Conservation (phyloP, 2,888 invertebrate species). For the Agapostemon virescens region DNA sequence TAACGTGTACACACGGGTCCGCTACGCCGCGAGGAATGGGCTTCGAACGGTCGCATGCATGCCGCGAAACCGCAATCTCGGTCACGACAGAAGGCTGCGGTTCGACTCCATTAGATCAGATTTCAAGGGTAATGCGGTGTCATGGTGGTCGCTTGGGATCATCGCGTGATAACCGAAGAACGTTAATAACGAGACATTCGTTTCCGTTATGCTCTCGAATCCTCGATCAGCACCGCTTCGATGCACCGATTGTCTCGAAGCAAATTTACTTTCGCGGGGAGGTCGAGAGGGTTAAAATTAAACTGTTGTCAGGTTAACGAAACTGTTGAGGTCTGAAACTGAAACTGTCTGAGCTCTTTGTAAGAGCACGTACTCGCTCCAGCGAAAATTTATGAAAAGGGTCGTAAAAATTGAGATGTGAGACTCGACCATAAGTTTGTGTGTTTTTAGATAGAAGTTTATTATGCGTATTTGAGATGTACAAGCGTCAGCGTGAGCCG, state of each 20-base stretch:
- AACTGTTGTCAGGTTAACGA: no score
- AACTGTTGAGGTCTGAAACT: no score
- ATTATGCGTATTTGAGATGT: no score
- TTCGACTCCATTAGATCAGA: conserved; percentile 54
- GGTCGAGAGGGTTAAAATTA: no score
- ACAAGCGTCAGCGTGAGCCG: no score
- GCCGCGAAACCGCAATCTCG: conserved; percentile 55
- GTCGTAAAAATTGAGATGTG: no score
- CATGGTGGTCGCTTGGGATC: conserved; percentile 27
- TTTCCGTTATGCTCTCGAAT: not conserved
- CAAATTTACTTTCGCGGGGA: not conserved
- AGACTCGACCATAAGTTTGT: no score
- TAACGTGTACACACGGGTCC: conserved; percentile 33
- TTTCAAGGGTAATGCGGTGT: conserved; percentile 54
- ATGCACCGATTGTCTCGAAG: not conserved
- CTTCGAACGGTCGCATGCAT: conserved; percentile 34
- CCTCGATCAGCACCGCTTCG: not conserved
- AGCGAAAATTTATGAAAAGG: no score
- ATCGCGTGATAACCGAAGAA: conserved; percentile 8
- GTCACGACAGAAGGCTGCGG: conserved; percentile 51
- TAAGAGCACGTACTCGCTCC: no score
- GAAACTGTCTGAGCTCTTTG: no score
- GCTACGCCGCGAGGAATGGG: conserved; percentile 9
- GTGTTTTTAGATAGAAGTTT: no score
- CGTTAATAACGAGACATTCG: not conserved